phyloP scores from a whole-genome alignment of 2,113 vertebrate genomes.

The Oceanites oceanicus region DNA sequence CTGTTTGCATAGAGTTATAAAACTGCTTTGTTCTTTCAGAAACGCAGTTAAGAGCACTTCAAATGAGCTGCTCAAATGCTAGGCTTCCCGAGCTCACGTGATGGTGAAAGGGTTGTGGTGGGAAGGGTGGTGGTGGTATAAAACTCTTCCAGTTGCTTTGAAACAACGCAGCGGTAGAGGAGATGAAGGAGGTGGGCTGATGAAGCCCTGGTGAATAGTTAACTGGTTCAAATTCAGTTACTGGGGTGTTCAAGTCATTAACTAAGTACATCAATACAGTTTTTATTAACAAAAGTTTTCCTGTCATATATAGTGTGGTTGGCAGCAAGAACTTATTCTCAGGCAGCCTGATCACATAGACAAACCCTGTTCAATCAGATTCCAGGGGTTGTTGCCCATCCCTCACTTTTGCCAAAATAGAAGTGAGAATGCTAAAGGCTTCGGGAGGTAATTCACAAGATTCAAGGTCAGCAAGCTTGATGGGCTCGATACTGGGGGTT shows the following conservation, averaged over 20 bases:
- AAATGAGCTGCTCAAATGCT: not conserved
- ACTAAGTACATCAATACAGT: slow-evolving; percentile 18
- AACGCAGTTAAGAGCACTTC: slow-evolving; percentile 52
- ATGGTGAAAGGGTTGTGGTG: not conserved
- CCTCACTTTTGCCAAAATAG: not conserved
- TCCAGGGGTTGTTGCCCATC: not conserved
- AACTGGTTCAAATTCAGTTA: slow-evolving; percentile 51
- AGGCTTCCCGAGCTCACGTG: not conserved
- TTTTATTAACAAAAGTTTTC: slow-evolving; percentile 48
- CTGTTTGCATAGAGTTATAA: slow-evolving; percentile 29
- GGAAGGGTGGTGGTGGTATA: not conserved
- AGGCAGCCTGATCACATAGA: not conserved
- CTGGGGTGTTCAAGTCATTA: slow-evolving; percentile 12
- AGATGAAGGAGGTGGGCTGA: not conserved
- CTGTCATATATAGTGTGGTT: not conserved
- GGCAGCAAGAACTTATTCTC: not conserved
- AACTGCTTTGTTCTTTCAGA: slow-evolving; percentile 55
- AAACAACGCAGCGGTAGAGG: not conserved
- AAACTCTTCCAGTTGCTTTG: slow-evolving; percentile 39
- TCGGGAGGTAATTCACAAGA: not conserved
- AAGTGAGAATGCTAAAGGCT: not conserved
- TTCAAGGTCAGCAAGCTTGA: not conserved
- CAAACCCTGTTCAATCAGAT: not conserved
- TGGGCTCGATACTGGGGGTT: not conserved
- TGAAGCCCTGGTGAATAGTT: slow-evolving; percentile 38